Evolutionary conservation across 2,888 invertebrate species (phyloP), one percentile per base, ranked within the genome.

Genomic region (Ditula angustiorana): DNA sequence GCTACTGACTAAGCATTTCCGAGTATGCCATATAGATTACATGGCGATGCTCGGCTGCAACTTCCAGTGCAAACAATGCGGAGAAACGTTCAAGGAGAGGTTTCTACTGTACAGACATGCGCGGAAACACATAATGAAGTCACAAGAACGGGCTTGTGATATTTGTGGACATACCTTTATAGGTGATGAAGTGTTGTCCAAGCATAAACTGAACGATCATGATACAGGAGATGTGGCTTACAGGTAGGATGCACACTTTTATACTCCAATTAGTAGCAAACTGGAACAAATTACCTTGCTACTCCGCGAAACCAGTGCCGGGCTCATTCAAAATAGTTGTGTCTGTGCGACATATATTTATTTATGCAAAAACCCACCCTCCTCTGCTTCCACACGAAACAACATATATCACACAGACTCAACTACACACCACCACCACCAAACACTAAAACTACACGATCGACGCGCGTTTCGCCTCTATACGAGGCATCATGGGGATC

Each of bases 21-120:
- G 82, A 69, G 76, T 73, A 1, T 90, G 90, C 62, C 78, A 81
- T 57, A 74, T 75, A 0, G 88, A 90, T 57, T 84, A 81, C 46
- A 80, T 81, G 50, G 73, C 84, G 0, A 70, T 75, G 1, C 72
- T 83, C 58, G 87, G 87, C 0, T 86, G 80, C 55, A 73, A 79
- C 2, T 91, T 88, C 68, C 78, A 86, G 5, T 93, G 93, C 71
- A 91, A 87, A 61, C 85, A 88, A 70, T 93, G 93, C 65, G 84
- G 85, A 0, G 76, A 83, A 5, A 80, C 79, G 0, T 93, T 89
- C 44, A 84, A 79, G 70, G 86, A 90, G 28, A 74, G 88, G 64
- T 83, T 86, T 37, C 80, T 82, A 13, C 61, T 93, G 1, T 92
- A 88, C 61, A 81, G 78, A 37, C 93, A 93, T 79, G 91, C 83